phyloP scores from a whole-genome alignment of 2,888 invertebrate species.

The Glaucopsyche alexis region DNA sequence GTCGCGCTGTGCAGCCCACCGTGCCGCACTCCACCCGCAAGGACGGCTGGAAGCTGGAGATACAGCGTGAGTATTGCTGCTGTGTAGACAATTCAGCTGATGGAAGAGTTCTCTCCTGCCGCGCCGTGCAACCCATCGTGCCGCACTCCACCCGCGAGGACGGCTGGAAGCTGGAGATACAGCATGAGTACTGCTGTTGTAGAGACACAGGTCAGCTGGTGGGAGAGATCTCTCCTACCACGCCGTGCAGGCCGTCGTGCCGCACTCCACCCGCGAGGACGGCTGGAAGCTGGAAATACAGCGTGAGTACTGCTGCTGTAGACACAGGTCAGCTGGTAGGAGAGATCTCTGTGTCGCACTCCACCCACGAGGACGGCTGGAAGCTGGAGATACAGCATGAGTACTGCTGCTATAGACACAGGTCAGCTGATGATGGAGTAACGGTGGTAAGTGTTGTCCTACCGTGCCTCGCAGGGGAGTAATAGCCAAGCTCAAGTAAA shows the following conservation, averaged over 20 bases:
- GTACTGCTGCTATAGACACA: slow-evolving; percentile 44
- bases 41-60: slow-evolving; percentile 84
- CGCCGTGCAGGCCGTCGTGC: background rate
- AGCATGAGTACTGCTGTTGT: slow-evolving; percentile 77
- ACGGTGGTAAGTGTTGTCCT: slow-evolving; percentile 39
- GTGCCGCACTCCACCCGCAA: slow-evolving; percentile 79
- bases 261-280: too few species aligned
- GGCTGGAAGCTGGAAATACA: too few species aligned
- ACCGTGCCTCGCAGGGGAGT: slow-evolving; percentile 49
- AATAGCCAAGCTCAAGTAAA: background rate
- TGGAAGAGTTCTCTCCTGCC: background rate
- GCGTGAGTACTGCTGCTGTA: too few species aligned
- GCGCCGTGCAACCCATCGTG: slow-evolving; percentile 49
- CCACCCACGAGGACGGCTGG: slow-evolving; percentile 82
- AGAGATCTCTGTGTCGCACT: slow-evolving; percentile 59
- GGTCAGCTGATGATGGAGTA: too few species aligned
- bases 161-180: slow-evolving; percentile 84
- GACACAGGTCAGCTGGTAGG: too few species aligned
- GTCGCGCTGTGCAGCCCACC: slow-evolving; percentile 66
- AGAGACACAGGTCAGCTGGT: background rate
- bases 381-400: slow-evolving; percentile 85
- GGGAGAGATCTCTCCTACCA: background rate
- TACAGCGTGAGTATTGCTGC: slow-evolving; percentile 80
- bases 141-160: slow-evolving; percentile 81
- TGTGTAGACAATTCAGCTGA: background rate